Base-by-base conservation (phyloP, 2,113 vertebrate genomes). In the Leuciscus idus region DNA sequence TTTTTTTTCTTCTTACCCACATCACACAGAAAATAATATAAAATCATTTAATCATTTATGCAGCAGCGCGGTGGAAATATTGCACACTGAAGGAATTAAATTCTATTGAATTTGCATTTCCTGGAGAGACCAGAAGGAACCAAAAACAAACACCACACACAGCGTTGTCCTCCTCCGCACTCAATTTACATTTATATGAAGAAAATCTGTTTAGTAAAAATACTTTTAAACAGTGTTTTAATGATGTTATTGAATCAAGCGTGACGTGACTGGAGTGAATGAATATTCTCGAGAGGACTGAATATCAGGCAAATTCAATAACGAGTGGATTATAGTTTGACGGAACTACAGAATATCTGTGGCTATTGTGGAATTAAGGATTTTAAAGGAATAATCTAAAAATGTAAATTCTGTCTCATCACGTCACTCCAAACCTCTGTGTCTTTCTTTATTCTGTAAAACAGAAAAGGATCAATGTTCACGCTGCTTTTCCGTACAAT, bases 141-240 rank as follows among this genome's bases (percentile, higher is more conserved):
- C 57, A 30, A 28, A 64, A 46, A 62, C 36, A 81, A 48, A 28
- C 52, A 39, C 5, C 59, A 19, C 78, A 46, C 12, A 28, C 36
- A 19, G 59, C 28, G 52, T 33, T 2, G 33, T 28, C 61, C 4
- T 62, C 7, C 10, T 28, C 79, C 59, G 21, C 61, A 48, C n/a
- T 66, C 2, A 0, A 48, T 66, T 81, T 81, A 81, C 79, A 81
- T 81, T 64, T 64, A 28, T 64, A 81, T 81, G 39, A 81, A 81
- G 39, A 28, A 28, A 46, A 81, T 30, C 23, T 48, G 59, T 19
- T 10, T 15, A 48, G 30, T 81, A 30, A 26, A n/a, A 64, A 30
- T 9, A 43, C 23, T 80, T 62, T 61, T 62, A 48, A 64, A 62
- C 36, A 11, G 59, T 62, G 57, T 62, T 23, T 39, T 81, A 81